A percentile compares a stretch with the other conserved stretches of the same genome.
Evolutionary conservation across 2,113 vertebrate species (phyloP).

Genomic region (Ramphastos sulfuratus): DNA sequence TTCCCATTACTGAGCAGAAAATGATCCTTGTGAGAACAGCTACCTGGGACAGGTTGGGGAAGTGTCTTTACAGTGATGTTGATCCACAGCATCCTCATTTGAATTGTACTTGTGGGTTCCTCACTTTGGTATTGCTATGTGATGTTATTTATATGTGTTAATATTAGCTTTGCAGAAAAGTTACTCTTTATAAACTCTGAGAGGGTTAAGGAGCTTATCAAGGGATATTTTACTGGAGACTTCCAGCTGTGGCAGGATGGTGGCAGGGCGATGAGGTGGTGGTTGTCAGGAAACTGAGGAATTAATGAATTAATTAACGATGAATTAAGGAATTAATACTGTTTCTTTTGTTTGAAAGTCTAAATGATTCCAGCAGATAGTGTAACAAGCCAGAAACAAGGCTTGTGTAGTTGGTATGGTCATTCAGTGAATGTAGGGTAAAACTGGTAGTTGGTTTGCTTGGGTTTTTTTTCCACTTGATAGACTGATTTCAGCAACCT

Average conservation of each 20-base stretch:
- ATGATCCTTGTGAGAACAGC: not conserved
- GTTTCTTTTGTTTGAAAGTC: not conserved
- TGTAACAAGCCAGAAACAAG: not conserved
- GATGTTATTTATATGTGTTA: accelerated
- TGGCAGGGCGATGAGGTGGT: not conserved
- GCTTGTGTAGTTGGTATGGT: not conserved
- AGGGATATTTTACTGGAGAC: not conserved
- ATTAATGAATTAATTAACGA: no score
- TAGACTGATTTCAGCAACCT: not conserved
- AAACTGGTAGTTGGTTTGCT: not conserved
- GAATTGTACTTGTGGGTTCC: not conserved
- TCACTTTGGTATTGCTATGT: accelerated
- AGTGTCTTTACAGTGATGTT: not conserved
- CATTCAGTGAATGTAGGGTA: not conserved
- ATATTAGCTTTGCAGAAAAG: not conserved
- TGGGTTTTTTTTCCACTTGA: not conserved
- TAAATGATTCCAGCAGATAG: not conserved
- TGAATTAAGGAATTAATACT: no score
- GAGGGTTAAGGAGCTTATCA: not conserved
- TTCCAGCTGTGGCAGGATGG: not conserved
- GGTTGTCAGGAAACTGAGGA: not conserved
- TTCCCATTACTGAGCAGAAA: not conserved
- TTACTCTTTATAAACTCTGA: not conserved
- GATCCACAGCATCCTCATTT: not conserved
- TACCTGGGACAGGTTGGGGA: not conserved